A percentile compares a stretch with the other conserved stretches of the same genome.
Conservation (phyloP, 1,140 invertebrate species). For the Aphaenogaster rudis region DNA sequence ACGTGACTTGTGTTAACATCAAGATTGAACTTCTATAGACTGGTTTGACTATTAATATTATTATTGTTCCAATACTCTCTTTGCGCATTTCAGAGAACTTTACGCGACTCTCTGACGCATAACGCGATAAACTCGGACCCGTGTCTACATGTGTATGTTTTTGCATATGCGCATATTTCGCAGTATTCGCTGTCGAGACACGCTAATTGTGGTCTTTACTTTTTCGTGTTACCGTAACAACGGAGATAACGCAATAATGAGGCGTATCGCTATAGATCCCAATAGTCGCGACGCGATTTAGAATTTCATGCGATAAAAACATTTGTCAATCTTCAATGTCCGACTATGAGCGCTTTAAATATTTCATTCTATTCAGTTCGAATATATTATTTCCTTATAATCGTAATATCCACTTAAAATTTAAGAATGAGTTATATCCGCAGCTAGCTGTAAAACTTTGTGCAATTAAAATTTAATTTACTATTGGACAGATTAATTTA, state of each 20-base stretch:
- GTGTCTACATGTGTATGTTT: constrained; percentile 37
- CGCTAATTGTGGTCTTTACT: neutral
- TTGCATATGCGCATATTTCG: neutral
- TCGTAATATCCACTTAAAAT: neutral
- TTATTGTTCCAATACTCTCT: constrained; percentile 80
- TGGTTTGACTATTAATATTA: constrained; percentile 78
- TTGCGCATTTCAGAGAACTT: constrained; percentile 57
- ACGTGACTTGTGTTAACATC: constrained; percentile 73
- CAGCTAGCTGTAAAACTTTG: neutral
- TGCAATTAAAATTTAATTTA: constrained; percentile 2
- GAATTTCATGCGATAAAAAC: neutral
- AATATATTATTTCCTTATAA: neutral
- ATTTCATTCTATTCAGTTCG: neutral
- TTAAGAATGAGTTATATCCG: neutral
- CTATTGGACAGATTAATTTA: neutral
- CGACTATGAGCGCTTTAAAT: neutral
- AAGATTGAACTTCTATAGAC: constrained; percentile 67
- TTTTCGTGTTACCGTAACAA: constrained; percentile 10
- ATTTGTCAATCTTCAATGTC: neutral
- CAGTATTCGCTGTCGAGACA: neutral
- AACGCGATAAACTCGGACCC: constrained; percentile 8
- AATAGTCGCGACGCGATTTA: neutral
- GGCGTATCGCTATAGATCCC: neutral
- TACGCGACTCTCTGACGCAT: constrained; percentile 15
- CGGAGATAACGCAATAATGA: neutral